Conservation (phyloP, 2,113 vertebrate genomes). For the Desmodus rotundus region DNA sequence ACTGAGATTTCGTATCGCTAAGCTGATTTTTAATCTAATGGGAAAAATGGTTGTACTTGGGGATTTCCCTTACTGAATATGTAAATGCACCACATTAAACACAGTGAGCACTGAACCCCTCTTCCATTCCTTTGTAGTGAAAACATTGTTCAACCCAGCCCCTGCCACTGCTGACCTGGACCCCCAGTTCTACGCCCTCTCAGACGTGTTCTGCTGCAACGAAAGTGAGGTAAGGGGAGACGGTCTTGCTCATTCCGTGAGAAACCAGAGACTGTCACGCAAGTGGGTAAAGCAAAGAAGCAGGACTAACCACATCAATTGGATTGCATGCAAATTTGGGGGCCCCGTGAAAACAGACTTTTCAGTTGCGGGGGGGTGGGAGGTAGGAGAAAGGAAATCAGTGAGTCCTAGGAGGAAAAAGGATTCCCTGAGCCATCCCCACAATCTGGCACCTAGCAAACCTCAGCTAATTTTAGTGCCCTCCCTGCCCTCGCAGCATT, state of each 20-base stretch:
- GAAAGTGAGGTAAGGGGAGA: constrained; percentile 90
- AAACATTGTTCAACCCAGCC: constrained; percentile 96
- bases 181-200: constrained; percentile 87
- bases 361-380: background rate
- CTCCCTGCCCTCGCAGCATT: background rate
- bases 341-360: background rate
- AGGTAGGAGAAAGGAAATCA: background rate
- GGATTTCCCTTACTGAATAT: background rate
- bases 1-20: background rate
- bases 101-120: background rate
- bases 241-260: background rate
- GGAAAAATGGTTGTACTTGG: background rate
- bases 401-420: background rate
- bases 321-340: background rate
- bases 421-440: background rate
- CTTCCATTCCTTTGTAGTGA: constrained; percentile 84
- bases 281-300: background rate
- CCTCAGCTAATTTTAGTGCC: background rate
- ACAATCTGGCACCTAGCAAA: background rate
- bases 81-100: background rate
- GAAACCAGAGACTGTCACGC: constrained; percentile 28
- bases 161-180: constrained; percentile 91
- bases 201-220: constrained; percentile 97
- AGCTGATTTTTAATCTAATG: background rate
- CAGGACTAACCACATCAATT: background rate